Conservation (phyloP, 1,140 invertebrate species). For the Drosophila cardini region DNA sequence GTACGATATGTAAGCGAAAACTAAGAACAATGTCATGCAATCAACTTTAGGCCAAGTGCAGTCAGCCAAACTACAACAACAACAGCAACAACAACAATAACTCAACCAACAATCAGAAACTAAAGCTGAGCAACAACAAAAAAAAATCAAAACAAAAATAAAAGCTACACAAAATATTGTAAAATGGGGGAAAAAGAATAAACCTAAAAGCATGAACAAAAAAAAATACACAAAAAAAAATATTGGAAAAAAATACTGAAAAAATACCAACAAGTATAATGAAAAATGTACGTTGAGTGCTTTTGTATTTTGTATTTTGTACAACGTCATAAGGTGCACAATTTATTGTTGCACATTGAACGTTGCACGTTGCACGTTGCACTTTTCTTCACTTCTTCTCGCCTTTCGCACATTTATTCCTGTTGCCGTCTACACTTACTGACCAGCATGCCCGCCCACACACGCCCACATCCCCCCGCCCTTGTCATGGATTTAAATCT, state of each 20-base stretch:
- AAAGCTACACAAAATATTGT: constrained; percentile 5
- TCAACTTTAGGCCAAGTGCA: constrained; percentile 77
- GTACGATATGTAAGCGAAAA: constrained; percentile 46
- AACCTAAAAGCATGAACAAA: constrained; percentile 11
- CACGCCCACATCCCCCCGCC: neutral
- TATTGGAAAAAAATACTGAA: neutral
- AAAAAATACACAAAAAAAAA: constrained; percentile 29
- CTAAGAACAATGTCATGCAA: constrained; percentile 78
- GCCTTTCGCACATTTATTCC: constrained; percentile 10
- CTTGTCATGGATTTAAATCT: constrained; percentile 28
- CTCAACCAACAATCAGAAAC: constrained; percentile 28
- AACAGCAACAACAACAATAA: constrained; percentile 21
- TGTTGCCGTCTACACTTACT: neutral
- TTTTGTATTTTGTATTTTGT: constrained; percentile 51
- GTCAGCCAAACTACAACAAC: constrained; percentile 55
- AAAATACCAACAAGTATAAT: constrained; percentile 36
- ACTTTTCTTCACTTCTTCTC: constrained; percentile 23
- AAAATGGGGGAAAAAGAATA: constrained; percentile 15
- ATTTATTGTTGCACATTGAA: constrained; percentile 47
- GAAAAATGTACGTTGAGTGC: constrained; percentile 51
- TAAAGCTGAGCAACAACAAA: constrained; percentile 37
- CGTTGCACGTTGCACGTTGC: constrained; percentile 33
- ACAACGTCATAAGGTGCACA: constrained; percentile 50
- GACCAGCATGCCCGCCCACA: too few relatives aligned
- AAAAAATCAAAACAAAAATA: constrained; percentile 6